Base-by-base conservation (phyloP, 2,797 vertebrate species). In the Morelia viridis region DNA sequence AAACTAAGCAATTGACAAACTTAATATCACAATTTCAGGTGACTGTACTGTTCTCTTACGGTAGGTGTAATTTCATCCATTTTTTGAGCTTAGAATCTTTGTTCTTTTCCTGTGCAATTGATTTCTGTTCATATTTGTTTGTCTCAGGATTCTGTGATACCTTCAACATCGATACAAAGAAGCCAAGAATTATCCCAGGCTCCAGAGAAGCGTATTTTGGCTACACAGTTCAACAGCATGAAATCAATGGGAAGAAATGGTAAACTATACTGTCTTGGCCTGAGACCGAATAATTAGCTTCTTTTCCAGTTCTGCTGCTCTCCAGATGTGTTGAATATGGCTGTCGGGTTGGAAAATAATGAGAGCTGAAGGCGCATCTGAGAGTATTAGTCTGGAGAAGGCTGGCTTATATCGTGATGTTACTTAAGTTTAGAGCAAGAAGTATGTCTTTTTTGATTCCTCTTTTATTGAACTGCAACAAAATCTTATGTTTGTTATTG, bases 221-320 rank as follows among this genome's bases (percentile, higher is more conserved):
- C 94, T 99, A 99, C 97, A 99, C 99, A 0, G 99, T 99, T 90
- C 99, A 99, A 96, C 99, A 99, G 95, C 99, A 99, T 17, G 96
- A 98, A 83, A 98, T 98, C 1, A 97, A 97, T 0, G 99, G 98
- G 80, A 98, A 98, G 94, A 99, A 99, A 96, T 99, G 99, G 99
- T 99, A 96, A 98, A 98, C 80, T n/a, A 62, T 22, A 1, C 1
- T 7, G 8, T 2, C 22, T 80, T 56, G 22, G 85, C 76, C 65
- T 68, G 60, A 4, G 17, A 50, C 26, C 12, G 35, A 85, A 85
- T 46, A 22, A 24, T 84, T 58, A 22, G 58, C 35, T 71, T 12
- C 22, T 80, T 8, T 76, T 41, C 68, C 31, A 35, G 19, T 76
- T 76, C 31, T 76, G 68, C 68, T 80, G 41, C 22, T 80, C 9